Base-by-base conservation (phyloP, 2,113 vertebrate species). In the Bucco capensis region DNA sequence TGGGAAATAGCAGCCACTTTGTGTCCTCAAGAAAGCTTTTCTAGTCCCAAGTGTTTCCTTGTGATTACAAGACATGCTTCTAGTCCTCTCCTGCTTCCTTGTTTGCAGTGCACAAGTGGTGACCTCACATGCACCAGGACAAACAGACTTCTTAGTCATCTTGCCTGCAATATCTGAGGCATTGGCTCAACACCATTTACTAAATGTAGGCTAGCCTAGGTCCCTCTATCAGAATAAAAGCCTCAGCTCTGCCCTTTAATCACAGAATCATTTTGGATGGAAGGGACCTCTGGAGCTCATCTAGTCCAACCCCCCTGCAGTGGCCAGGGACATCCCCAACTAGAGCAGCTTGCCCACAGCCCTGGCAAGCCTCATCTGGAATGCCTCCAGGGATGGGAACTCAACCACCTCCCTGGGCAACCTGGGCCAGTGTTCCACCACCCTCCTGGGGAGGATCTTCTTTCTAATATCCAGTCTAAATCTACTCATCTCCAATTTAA, bases 61-160 rank as follows among this genome's bases (percentile, higher is more conserved):
- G 31, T 3, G 3, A 57, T 72, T 64, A 23, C 62, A 49, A 60
- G 72, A 73, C 1, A 3, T 49, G 33, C 28, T 65, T 21, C 13
- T 19, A 14, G 58, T 69, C 77, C 70, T 73, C 44, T 54, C 24
- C 19, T 1, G 1, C 73, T 84, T 72, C 87, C 74, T 67, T 77
- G 44, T 88, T 77, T 7, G 14, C 58, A 1, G 0, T 31, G 57
- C 33, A 33, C 64, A n/a, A 61, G 72, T 0, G 0, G 35, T 74
- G 80, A 94, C 73, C 77, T 94, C 50, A 31, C 37, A 17, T 0
- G 0, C 6, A 3, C 49, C 75, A 58, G 78, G 78, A 89, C 62
- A 86, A 75, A 57, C 73, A 86, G 83, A 37, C 8, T n/a, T 31
- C 33, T 69, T 75, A 91, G 71, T 83, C 84, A 89, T n/a, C 77